Percentiles rank a stretch among this genome's conserved stretches.
Evolutionary conservation across 2,888 invertebrate genomes (phyloP).

Genomic region (Candidula unifasciata): DNA sequence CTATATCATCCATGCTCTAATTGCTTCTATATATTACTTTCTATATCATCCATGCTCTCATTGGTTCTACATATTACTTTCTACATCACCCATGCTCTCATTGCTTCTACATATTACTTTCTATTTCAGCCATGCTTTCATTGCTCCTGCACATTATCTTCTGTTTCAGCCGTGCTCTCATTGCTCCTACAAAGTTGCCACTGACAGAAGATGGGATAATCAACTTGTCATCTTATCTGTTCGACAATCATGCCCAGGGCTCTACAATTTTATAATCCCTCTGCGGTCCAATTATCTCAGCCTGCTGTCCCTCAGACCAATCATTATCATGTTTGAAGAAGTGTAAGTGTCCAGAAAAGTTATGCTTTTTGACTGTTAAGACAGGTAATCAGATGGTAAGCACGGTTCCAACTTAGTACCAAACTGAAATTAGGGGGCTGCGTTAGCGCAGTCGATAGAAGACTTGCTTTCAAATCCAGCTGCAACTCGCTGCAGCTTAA

Average conservation of each 20-base stretch:
- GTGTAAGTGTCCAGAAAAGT: constrained; percentile 68
- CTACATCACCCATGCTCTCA: too few species aligned
- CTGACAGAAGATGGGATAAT: constrained; percentile 95
- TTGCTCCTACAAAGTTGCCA: constrained; percentile 92
- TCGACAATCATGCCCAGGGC: constrained; percentile 96
- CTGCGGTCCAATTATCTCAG: constrained; percentile 94
- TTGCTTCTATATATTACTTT: too few species aligned
- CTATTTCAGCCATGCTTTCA: not conserved
- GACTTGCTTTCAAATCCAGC: too few species aligned
- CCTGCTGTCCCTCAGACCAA: constrained; percentile 94
- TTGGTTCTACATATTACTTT: too few species aligned
- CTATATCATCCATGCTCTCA: too few species aligned
- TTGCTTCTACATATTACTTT: not conserved
- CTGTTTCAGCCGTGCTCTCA: constrained; percentile 89
- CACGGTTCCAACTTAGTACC: too few species aligned
- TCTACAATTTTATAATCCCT: constrained; percentile 98
- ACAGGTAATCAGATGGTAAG: too few species aligned
- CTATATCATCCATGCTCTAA: too few species aligned
- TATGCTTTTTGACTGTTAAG: not conserved
- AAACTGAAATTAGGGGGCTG: too few species aligned
- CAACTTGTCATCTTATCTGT: constrained; percentile 97
- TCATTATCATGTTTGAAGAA: constrained; percentile 93
- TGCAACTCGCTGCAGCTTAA: too few species aligned
- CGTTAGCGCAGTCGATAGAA: too few species aligned
- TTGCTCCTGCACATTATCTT: not conserved